Evolutionary conservation across 2,797 vertebrate species (phyloP).

Genomic region (Muscicapa comitata): DNA sequence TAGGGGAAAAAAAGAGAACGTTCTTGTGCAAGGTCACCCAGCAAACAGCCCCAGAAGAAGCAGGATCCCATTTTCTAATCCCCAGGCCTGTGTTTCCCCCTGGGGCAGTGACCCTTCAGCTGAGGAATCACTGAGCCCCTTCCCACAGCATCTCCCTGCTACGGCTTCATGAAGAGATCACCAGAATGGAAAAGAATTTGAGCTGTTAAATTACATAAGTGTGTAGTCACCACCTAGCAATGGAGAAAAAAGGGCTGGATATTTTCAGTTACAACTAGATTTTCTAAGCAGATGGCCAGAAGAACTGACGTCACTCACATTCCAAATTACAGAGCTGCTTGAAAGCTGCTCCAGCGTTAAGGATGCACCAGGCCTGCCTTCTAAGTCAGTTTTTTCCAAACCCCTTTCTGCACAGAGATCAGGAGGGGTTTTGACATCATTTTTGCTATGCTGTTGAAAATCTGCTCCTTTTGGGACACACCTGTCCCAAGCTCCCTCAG

Average conservation of each 20-base stretch:
- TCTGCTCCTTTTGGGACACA: not conserved
- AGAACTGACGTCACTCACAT: slow-evolving; percentile 70
- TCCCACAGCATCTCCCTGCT: not conserved
- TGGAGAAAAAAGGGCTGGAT: slow-evolving; percentile 65
- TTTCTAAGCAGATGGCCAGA: slow-evolving; percentile 68
- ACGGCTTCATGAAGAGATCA: slow-evolving; percentile 30
- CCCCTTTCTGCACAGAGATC: not conserved
- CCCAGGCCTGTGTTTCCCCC: not conserved
- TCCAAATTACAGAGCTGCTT: slow-evolving; percentile 65
- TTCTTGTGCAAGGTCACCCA: not conserved
- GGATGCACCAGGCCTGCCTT: slow-evolving; percentile 43
- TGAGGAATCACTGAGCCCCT: not conserved
- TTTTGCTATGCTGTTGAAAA: not conserved
- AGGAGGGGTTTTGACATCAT: not conserved
- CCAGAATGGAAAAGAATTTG: slow-evolving; percentile 64
- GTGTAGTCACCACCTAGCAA: slow-evolving; percentile 68
- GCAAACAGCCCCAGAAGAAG: not conserved
- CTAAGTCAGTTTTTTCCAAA: slow-evolving; percentile 8
- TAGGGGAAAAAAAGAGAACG: not conserved
- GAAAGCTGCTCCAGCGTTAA: slow-evolving; percentile 55
- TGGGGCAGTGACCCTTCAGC: not conserved
- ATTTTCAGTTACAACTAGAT: slow-evolving; percentile 64
- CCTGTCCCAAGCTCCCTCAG: not conserved
- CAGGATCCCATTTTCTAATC: not conserved
- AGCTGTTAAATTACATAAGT: slow-evolving; percentile 69